These are phyloP conservation scores for Microplitis deprimator DNA, from an alignment of 2,888 invertebrate species.

Conservation along the genomic window DNA sequence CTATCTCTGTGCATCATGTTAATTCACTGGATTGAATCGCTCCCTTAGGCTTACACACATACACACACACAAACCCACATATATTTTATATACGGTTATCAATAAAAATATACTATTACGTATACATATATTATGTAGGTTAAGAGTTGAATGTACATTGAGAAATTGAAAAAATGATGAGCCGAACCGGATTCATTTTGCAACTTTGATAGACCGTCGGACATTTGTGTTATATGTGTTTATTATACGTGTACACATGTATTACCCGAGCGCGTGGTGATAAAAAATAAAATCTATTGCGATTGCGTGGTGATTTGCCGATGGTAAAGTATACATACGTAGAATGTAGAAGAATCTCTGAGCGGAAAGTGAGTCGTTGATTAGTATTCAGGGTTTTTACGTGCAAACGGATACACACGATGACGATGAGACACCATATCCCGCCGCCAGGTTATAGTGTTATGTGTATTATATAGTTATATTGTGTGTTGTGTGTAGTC, in stretches of 20 bases:
- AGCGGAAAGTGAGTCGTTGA: slow-evolving; percentile 10
- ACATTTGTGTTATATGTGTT: not conserved
- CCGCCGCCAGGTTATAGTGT: not conserved
- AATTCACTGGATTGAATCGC: slow-evolving; percentile 24
- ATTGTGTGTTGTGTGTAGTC: not conserved
- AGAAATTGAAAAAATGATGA: not conserved
- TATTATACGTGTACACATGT: slow-evolving; percentile 2
- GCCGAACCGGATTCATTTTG: not conserved
- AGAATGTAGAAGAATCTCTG: not conserved
- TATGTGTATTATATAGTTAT: slow-evolving; percentile 1
- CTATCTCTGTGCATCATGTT: slow-evolving; percentile 27
- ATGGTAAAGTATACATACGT: not conserved
- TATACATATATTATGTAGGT: not conserved
- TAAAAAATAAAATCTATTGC: slow-evolving; percentile 8
- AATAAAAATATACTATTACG: slow-evolving; percentile 2
- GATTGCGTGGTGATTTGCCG: not conserved
- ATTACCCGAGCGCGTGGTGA: not conserved
- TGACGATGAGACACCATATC: slow-evolving; percentile 8
- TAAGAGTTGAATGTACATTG: not conserved
- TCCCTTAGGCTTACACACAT: not conserved
- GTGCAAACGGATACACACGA: slow-evolving; percentile 9
- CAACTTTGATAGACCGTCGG: not conserved
- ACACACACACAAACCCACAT: not conserved
- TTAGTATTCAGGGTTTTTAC: slow-evolving; percentile 38
- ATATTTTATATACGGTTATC: not conserved